Evolutionary conservation across 2,797 vertebrate genomes (phyloP), one percentile per base, ranked within the genome.

Genomic region (Spondyliosoma cantharus): DNA sequence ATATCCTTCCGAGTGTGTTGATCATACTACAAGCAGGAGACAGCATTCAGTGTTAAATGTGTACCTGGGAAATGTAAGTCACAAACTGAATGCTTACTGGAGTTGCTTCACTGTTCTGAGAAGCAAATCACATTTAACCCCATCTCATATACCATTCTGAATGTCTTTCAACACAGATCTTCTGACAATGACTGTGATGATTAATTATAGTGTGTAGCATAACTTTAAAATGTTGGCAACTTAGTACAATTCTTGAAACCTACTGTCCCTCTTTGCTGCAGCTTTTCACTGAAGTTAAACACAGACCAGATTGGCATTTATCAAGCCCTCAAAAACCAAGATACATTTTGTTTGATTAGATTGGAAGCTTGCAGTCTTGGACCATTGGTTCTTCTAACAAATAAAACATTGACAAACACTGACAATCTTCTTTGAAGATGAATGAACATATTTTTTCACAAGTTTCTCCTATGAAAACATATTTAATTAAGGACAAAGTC

Each of bases 1-100:
- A 99, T 99, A 99, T 99, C 97, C 96, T 99, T 97, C 45, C 9
- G 3, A 57, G 27, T 45, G 8, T 58, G 20, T 29, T 19, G 17
- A 22, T 43, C 2, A 46, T 20, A 9, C 43, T 29, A 19, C 1
- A 11, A 53, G 19, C 49, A 54, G 7, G 37, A 73, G 20, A 53
- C 17, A 14, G 1, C 12, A 1, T 16, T 20, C 22, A 1, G 2
- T 54, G 49, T 29, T 57, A 19, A 49, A 46, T 54, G 13, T 20
- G 3, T 13, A 48, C 60, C 8, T 46, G 22, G 27, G 29, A 16
- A 16, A 37, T 37, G 37, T 37, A 37, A 37, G 48, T 49, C 48
- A 49, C 48, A 49, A n/a, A 17, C 16, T 48, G 17, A 17, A n/a
- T 9, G 7, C 19, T 15, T 52, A 12, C 9, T 52, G n/a, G 20